A percentile compares a stretch with the other conserved stretches of the same genome.
Evolutionary conservation across 2,113 vertebrate species (phyloP).

Genomic region (Actenoides lindsayi): DNA sequence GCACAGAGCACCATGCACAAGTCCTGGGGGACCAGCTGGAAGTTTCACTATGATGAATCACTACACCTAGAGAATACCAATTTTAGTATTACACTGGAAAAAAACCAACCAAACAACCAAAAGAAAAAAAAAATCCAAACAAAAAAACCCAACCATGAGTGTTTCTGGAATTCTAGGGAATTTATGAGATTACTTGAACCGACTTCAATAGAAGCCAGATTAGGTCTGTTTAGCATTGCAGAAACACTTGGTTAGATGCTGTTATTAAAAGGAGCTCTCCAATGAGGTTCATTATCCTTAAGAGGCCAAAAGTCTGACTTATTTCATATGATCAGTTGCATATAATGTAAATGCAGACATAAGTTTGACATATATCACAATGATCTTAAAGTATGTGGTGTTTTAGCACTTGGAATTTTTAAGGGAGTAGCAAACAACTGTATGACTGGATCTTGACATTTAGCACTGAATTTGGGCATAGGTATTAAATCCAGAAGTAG

Average conservation of each 20-base stretch:
- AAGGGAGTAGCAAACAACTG: background rate
- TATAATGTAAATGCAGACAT: background rate
- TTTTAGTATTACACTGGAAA: background rate
- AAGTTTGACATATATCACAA: background rate
- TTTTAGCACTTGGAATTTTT: background rate
- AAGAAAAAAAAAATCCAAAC: no score
- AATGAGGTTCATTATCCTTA: background rate
- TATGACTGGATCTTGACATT: background rate
- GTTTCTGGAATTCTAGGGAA: background rate
- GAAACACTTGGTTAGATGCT: background rate
- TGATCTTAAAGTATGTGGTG: background rate
- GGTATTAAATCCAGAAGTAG: background rate
- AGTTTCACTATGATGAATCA: background rate
- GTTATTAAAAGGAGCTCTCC: background rate
- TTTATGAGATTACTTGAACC: background rate
- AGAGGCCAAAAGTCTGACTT: background rate
- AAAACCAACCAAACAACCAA: no score
- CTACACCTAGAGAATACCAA: background rate
- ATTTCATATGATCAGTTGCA: background rate
- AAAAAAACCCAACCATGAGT: no score
- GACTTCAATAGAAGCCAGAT: background rate
- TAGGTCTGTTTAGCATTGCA: background rate
- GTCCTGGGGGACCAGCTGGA: background rate
- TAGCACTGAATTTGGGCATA: background rate
- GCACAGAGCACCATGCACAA: background rate